Conservation (phyloP, 1,140 invertebrate species). For the Protaetia brevitarsis region DNA sequence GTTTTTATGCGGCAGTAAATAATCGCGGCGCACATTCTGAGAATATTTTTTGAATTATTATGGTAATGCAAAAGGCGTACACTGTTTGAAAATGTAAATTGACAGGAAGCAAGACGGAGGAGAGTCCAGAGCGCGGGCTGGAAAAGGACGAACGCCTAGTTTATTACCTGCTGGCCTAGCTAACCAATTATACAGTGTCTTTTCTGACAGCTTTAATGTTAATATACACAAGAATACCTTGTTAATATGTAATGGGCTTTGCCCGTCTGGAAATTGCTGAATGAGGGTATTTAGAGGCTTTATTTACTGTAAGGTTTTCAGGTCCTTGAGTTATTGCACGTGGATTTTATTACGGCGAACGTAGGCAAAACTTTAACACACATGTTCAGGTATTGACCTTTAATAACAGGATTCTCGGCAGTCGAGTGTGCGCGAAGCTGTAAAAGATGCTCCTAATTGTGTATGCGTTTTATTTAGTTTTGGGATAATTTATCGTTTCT, state of each 20-base stretch:
- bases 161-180: conserved; percentile 46
- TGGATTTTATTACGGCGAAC: conserved; percentile 23
- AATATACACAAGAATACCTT: conserved; percentile 48
- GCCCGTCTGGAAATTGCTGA: conserved; percentile 29
- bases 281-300: conserved; percentile 30
- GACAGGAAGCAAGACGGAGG: conserved; percentile 37
- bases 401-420: no score
- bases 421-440: no score
- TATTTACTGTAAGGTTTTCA: conserved; percentile 28
- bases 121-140: conserved; percentile 24
- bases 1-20: conserved; percentile 30
- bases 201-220: conserved; percentile 48
- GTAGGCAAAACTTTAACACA: conserved; percentile 20
- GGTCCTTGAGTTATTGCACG: conserved; percentile 22
- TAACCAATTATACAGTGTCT: conserved; percentile 49
- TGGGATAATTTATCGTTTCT: no score
- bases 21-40: conserved; percentile 37
- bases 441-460: no score
- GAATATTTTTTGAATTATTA: conserved; percentile 48
- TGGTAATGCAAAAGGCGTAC: conserved; percentile 47
- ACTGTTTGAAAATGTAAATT: conserved; percentile 49
- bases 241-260: conserved; percentile 47
- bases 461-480: no score
- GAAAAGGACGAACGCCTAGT: conserved; percentile 40
- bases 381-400: no score